phyloP scores from a whole-genome alignment of 2,888 invertebrate genomes.

The Drosophila affinis region DNA sequence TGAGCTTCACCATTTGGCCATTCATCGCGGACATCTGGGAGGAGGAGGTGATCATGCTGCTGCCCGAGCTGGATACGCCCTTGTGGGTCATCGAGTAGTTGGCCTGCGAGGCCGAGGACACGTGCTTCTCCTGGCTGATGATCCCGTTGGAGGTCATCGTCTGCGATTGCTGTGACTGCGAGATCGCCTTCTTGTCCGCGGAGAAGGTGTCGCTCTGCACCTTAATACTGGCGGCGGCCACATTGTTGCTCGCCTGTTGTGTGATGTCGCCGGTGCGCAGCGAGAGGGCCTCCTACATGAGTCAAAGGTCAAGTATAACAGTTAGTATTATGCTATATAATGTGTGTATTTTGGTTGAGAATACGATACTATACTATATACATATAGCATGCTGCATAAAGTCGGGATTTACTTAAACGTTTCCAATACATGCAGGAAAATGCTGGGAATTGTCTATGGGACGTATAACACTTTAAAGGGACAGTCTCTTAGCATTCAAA shows the following conservation, averaged over 20 bases:
- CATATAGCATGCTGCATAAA: not conserved
- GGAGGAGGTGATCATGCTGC: slow-evolving; percentile 85
- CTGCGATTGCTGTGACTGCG: slow-evolving; percentile 90
- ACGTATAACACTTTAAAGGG: not conserved
- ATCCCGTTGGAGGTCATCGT: slow-evolving; percentile 91
- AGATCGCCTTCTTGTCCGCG: slow-evolving; percentile 90
- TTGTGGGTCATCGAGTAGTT: slow-evolving; percentile 91
- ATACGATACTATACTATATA: not conserved
- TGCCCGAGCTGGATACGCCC: slow-evolving; percentile 88
- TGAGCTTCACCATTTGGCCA: slow-evolving; percentile 85
- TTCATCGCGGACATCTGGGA: slow-evolving; percentile 85
- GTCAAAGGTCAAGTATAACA: not conserved
- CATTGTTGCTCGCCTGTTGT: slow-evolving; percentile 93
- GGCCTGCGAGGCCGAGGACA: slow-evolving; percentile 89
- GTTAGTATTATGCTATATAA: not conserved
- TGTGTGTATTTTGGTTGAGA: not conserved
- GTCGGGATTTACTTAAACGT: not conserved
- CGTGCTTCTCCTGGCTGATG: slow-evolving; percentile 90
- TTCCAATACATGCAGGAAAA: not conserved
- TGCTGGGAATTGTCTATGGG: not conserved
- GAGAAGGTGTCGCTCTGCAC: slow-evolving; percentile 94
- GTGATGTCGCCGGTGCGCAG: slow-evolving; percentile 92
- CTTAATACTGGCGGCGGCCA: slow-evolving; percentile 92
- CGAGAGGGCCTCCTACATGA: slow-evolving; percentile 90
- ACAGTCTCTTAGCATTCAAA: not conserved